Conservation (phyloP, 2,888 invertebrate species). For the Drymonia ruficornis region DNA sequence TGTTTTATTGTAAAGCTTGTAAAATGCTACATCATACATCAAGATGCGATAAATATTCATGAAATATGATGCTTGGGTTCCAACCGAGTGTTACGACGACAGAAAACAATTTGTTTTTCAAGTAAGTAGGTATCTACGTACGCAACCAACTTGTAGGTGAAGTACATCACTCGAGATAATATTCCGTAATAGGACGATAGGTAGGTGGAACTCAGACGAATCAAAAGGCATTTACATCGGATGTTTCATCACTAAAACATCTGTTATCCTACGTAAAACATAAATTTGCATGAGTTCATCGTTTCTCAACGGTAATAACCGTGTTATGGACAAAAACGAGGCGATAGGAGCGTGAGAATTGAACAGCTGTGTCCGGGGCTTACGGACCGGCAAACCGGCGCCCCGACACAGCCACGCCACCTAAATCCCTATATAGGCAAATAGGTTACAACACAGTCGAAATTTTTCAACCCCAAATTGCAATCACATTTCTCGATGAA, state of each 20-base stretch:
- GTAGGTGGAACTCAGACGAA: background rate
- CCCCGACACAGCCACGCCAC: slow-evolving; percentile 59
- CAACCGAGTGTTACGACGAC: background rate
- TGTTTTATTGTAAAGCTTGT: background rate
- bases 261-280: slow-evolving; percentile 44
- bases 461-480: slow-evolving; percentile 48
- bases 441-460: slow-evolving; percentile 71
- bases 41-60: slow-evolving; percentile 25
- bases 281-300: slow-evolving; percentile 24
- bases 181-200: background rate
- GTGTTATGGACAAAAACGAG: slow-evolving; percentile 14
- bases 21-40: background rate
- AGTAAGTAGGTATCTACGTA: background rate
- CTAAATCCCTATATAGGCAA: slow-evolving; percentile 64
- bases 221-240: slow-evolving; percentile 7
- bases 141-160: background rate
- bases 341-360: slow-evolving; percentile 25
- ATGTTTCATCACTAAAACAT: slow-evolving; percentile 45
- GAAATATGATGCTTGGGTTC: slow-evolving; percentile 22
- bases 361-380: slow-evolving; percentile 48
- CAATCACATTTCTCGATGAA: slow-evolving; percentile 33
- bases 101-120: background rate
- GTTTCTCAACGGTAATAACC: slow-evolving; percentile 24
- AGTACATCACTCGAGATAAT: background rate
- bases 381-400: slow-evolving; percentile 54